Evolutionary conservation across 2,888 invertebrate species (phyloP).

Genomic region (Dasysyrphus albostriatus): DNA sequence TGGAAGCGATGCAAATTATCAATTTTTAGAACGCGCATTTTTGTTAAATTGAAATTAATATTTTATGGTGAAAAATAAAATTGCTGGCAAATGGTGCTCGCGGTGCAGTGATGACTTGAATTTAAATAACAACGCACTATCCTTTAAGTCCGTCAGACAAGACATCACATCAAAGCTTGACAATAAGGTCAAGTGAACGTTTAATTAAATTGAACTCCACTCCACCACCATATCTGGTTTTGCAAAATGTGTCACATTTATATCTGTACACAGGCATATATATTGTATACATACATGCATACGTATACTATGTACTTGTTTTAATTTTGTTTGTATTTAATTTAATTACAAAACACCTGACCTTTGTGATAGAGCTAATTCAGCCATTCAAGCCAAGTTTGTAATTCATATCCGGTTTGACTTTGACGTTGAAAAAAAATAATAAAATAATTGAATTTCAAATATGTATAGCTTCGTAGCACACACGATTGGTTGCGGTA

Average conservation of each 20-base stretch:
- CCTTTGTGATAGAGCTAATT: constrained; percentile 57
- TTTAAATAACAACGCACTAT: constrained; percentile 1
- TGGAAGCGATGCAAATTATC: constrained; percentile 17
- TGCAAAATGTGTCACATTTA: constrained; percentile 42
- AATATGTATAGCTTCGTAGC: constrained; percentile 13
- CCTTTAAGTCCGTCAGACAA: neutral
- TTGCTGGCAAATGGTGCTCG: constrained; percentile 3
- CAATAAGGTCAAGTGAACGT: constrained; percentile 67
- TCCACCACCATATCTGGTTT: constrained; percentile 24
- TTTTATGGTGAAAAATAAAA: neutral
- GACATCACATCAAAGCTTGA: neutral
- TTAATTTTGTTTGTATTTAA: constrained; percentile 22
- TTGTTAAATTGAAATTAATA: constrained; percentile 29
- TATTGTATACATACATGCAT: neutral
- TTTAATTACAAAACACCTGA: constrained; percentile 57
- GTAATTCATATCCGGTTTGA: constrained; percentile 68
- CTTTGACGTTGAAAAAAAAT: constrained; percentile 44
- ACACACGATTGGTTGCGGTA: constrained; percentile 13
- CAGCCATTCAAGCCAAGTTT: constrained; percentile 49
- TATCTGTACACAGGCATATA: too few relatives aligned
- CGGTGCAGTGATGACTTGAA: constrained; percentile 20
- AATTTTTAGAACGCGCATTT: constrained; percentile 1
- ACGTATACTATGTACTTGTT: neutral
- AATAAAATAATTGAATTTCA: constrained; percentile 46
- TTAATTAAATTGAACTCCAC: constrained; percentile 60